These are phyloP conservation scores for Lutraria lutraria DNA, from an alignment of 2,888 invertebrate species.

Conservation along the genomic window DNA sequence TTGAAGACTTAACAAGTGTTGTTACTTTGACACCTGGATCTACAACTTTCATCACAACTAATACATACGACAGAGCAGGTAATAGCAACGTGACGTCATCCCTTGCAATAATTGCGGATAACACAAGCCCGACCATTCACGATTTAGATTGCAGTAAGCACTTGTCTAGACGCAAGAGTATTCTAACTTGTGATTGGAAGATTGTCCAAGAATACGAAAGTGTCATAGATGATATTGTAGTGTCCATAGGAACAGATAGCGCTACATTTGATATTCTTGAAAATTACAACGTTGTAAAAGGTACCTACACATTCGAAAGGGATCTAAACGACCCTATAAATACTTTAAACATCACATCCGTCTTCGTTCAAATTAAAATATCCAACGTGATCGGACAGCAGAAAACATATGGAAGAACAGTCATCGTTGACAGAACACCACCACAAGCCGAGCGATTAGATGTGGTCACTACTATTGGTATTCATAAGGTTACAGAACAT, in stretches of 20 bases:
- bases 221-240: slow-evolving; percentile 54
- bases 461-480: slow-evolving; percentile 63
- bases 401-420: slow-evolving; percentile 51
- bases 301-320: slow-evolving; percentile 37
- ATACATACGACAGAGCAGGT: slow-evolving; percentile 68
- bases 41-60: slow-evolving; percentile 65
- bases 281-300: slow-evolving; percentile 39
- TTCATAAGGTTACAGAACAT: slow-evolving; percentile 28
- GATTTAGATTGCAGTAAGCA: slow-evolving; percentile 66
- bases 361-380: slow-evolving; percentile 59
- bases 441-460: slow-evolving; percentile 61
- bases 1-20: slow-evolving; percentile 44
- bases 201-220: slow-evolving; percentile 72
- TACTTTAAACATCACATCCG: slow-evolving; percentile 21
- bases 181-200: slow-evolving; percentile 68
- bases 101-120: slow-evolving; percentile 69
- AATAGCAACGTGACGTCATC: slow-evolving; percentile 60
- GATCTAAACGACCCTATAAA: slow-evolving; percentile 44
- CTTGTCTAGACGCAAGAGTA: slow-evolving; percentile 59
- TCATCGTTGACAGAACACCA: slow-evolving; percentile 66
- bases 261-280: slow-evolving; percentile 49
- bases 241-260: slow-evolving; percentile 63
- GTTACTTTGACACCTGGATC: slow-evolving; percentile 63
- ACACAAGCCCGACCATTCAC: slow-evolving; percentile 63
- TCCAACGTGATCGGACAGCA: slow-evolving; percentile 63